Evolutionary conservation across 2,113 vertebrate species (phyloP), one percentile per base, ranked within the genome.

Genomic region (Coregonus clupeaformis): DNA sequence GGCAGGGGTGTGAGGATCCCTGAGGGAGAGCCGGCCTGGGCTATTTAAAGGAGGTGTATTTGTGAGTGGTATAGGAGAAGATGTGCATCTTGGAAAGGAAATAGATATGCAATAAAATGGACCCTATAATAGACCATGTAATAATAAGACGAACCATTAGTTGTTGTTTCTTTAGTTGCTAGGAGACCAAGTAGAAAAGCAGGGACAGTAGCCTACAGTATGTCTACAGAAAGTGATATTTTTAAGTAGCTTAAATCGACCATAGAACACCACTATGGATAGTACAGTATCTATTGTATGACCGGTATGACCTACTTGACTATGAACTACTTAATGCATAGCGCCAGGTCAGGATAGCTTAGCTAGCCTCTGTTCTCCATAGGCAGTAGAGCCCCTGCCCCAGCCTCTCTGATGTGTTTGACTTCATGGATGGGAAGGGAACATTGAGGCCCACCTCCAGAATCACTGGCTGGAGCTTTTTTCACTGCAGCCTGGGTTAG

Each of bases 31-130:
- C 47, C 13, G 9, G 62, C 71, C 18, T 3, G 67, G 52, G 72
- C 79, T 88, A 85, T 91, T 91, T 89, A 79, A 84, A 87, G 81
- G 78, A 81, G 65, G 73, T 5, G 24, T 68, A 68, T 49, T 64
- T 59, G 72, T n/a, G 57, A 59, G 72, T n/a, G 36, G 69, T 64
- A 78, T 62, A 25, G 70, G 57, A 71, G 71, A 72, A 77, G 71
- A 79, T 67, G 52, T 71, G 49, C 55, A 68, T 73, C 80, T 64
- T 76, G 73, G 76, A 79, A 78, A 78, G 49, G 4, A 16, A 71
- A 71, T 59, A 59, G 20, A 59, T n/a, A 12, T 16, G 52, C 29
- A 57, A n/a, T 71, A 32, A 32, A 71, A 59, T 71, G 22, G 12
- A 12, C n/a, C 57, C 57, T 59, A 9, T 59, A 6, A 59, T n/a